Base-by-base conservation (phyloP, 2,888 invertebrate species). In the Pocota personata region DNA sequence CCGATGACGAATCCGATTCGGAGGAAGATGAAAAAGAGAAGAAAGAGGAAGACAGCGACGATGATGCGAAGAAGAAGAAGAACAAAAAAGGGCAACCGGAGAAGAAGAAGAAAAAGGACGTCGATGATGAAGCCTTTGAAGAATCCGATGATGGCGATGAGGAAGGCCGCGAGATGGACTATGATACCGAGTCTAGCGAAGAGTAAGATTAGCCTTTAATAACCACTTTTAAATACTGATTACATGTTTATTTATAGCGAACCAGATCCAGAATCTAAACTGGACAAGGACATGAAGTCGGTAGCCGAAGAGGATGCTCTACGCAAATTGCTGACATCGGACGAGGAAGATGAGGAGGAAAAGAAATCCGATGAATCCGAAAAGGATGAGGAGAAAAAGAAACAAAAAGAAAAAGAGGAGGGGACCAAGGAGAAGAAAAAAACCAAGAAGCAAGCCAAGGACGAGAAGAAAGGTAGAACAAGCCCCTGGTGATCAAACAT, bases 141-240 rank as follows among this genome's bases (percentile, higher is more conserved):
- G 99, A 99, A 90, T 98, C 98, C 88, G 99, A 99, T 92, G 98
- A 99, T 91, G 98, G 98, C 0, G 98, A 99, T 91, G 98, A 97
- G 89, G 99, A 99, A 93, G 98, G 98, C 0, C 93, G 97, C 67
- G 99, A 99, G 93, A 94, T 96, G 88, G 99, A 99, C 92, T 99
- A 99, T 90, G 98, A 98, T 90, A 97, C 97, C 0, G 97, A 97
- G 90, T 96, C 96, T 0, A 96, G 96, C 0, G 95, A 95, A 87
- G 95, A 95, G 95, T 95, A 90, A 79, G 89, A 88, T 52, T 0
- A 19, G n/a, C 32, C 4, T 0, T 1, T 12, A 35, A 1, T 16
- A 19, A 12, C 0, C 8, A 0, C 7, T 43, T 6, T 35, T 1
- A 7, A 12, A 14, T 12, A 2, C 6, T 5, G 2, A n/a, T 64